Evolutionary conservation across 2,113 vertebrate species (phyloP).

Genomic region (Sturnira hondurensis): DNA sequence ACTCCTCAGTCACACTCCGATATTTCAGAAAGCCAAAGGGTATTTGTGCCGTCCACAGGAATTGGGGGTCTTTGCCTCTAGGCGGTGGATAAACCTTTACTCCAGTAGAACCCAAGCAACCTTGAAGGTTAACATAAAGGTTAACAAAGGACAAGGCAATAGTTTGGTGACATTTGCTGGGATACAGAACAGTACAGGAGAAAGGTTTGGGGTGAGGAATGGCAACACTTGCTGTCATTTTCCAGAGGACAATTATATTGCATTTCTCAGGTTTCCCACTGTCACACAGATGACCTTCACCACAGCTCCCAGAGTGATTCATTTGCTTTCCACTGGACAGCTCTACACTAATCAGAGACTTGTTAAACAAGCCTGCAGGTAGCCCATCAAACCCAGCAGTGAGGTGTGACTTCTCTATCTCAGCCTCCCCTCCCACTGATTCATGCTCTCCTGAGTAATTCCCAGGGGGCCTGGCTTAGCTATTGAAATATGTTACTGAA

Average conservation of each 20-base stretch:
- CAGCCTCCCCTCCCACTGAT: not conserved
- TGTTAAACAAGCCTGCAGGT: conserved; percentile 49
- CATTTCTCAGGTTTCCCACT: not conserved
- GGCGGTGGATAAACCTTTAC: conserved; percentile 15
- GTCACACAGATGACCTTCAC: not conserved
- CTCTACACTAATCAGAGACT: conserved; percentile 26
- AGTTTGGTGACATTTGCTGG: not conserved
- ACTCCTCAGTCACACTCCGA: not conserved
- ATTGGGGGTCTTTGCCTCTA: conserved; percentile 1
- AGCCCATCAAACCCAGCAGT: conserved; percentile 35
- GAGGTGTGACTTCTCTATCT: not conserved
- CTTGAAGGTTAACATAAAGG: not conserved
- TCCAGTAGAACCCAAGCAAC: not conserved
- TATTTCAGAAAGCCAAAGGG: conserved; percentile 9
- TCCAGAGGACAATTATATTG: not conserved
- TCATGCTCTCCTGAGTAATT: not conserved
- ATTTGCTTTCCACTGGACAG: not conserved
- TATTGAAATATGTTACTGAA: conserved; percentile 19
- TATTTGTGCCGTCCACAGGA: not conserved
- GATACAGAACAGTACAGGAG: not conserved
- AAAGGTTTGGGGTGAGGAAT: not conserved
- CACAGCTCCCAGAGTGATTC: conserved; percentile 4
- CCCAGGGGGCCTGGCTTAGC: not conserved
- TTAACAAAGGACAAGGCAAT: not conserved
- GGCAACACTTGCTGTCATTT: not conserved